Evolutionary conservation across 1,140 invertebrate genomes (phyloP).

Genomic region (Aphelenchoides besseyi): DNA sequence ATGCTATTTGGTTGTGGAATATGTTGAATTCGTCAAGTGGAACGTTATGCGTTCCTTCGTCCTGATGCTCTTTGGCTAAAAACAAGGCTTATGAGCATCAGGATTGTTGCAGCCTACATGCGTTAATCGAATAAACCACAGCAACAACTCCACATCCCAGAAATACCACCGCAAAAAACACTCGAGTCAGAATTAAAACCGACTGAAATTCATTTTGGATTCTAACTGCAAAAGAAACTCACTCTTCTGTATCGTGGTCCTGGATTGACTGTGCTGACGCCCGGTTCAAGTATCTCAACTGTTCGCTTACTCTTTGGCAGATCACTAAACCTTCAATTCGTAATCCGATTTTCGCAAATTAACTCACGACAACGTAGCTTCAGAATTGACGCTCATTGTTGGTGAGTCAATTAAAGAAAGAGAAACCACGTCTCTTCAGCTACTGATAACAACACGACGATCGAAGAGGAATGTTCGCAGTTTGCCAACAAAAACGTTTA

Average conservation of each 20-base stretch:
- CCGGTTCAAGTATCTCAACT: conserved; percentile 19
- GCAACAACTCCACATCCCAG: conserved; percentile 6
- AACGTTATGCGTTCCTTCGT: not conserved
- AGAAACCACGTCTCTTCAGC: not conserved
- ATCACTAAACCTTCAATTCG: not conserved
- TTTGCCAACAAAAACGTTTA: too few relatives aligned
- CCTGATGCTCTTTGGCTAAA: conserved; percentile 1
- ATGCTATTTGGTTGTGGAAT: not conserved
- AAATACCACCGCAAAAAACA: conserved; percentile 12
- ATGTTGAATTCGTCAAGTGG: conserved; percentile 11
- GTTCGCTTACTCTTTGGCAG: not conserved
- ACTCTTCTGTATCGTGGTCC: not conserved
- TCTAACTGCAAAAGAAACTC: not conserved
- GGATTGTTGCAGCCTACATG: not conserved
- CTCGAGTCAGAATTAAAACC: not conserved
- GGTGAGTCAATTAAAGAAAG: not conserved
- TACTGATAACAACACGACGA: not conserved
- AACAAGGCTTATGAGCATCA: not conserved
- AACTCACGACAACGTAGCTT: not conserved
- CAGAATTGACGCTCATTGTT: not conserved
- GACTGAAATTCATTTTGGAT: not conserved
- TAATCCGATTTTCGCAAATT: not conserved
- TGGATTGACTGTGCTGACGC: conserved; percentile 6
- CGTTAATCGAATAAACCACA: conserved; percentile 18
- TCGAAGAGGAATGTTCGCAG: too few relatives aligned